Evolutionary conservation across 2,888 invertebrate genomes (phyloP).

Genomic region (Villa cingulata): DNA sequence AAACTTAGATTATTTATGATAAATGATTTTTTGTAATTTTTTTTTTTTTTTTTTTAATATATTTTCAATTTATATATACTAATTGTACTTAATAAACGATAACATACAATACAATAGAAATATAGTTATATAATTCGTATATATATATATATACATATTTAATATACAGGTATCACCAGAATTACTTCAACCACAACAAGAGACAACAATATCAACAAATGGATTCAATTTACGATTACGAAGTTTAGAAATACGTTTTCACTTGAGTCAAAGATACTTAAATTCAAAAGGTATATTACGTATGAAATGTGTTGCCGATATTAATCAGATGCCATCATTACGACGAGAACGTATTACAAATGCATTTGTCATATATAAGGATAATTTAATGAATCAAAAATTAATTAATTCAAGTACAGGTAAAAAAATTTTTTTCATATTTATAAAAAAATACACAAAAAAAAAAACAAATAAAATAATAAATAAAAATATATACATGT

Average conservation of each 20-base stretch:
- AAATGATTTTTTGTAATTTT: no score
- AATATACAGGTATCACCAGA: slow-evolving; percentile 23
- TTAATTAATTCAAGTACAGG: slow-evolving; percentile 26
- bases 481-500: no score
- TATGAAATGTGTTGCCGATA: slow-evolving; percentile 30
- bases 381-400: slow-evolving; percentile 30
- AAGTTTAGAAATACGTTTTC: slow-evolving; percentile 28
- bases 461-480: no score
- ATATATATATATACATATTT: no score
- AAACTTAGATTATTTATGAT: no score
- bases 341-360: slow-evolving; percentile 23
- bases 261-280: slow-evolving; percentile 27
- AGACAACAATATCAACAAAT: slow-evolving; percentile 27
- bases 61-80: no score
- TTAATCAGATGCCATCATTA: slow-evolving; percentile 25
- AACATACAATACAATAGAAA: no score
- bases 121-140: no score
- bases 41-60: no score
- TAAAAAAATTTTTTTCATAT: slow-evolving; percentile 16
- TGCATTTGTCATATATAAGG: slow-evolving; percentile 25
- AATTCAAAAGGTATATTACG: slow-evolving; percentile 19
- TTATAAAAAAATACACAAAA: not conserved
- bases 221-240: slow-evolving; percentile 27
- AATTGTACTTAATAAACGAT: no score
- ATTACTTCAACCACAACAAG: slow-evolving; percentile 25